Conservation (phyloP, 2,797 vertebrate species). For the Arremon brunneinucha region DNA sequence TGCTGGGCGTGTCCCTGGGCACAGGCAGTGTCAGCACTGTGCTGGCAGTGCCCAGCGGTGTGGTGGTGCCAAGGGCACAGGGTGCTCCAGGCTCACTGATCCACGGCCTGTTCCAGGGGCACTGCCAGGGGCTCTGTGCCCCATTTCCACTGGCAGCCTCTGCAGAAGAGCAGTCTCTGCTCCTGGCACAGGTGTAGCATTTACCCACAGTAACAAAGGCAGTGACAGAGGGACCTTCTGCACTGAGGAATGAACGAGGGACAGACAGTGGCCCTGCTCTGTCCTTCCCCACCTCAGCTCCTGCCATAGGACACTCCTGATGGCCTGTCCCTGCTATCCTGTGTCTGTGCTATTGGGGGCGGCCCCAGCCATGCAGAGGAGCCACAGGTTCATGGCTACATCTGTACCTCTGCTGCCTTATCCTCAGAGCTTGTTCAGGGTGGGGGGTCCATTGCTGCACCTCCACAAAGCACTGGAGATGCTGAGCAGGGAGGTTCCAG, state of each 20-base stretch:
- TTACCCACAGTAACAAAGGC: neutral
- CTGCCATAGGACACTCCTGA: rapidly evolving
- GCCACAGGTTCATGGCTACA: neutral
- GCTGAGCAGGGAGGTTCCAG: neutral
- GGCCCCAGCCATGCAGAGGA: neutral
- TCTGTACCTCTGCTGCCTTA: neutral
- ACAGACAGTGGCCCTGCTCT: neutral
- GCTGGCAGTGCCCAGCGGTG: neutral
- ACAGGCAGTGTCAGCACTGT: rapidly evolving
- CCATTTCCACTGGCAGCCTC: neutral
- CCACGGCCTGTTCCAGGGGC: neutral
- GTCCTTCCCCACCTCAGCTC: rapidly evolving
- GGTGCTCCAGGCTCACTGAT: neutral
- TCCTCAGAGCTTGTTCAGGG: rapidly evolving
- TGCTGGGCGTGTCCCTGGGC: neutral
- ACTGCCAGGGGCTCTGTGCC: neutral
- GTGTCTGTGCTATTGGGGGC: neutral
- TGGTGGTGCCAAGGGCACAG: neutral
- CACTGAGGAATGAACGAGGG: neutral
- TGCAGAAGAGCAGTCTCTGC: neutral
- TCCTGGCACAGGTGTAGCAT: neutral
- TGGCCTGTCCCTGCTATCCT: neutral
- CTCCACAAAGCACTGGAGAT: neutral
- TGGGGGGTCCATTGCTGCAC: neutral
- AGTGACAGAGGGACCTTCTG: neutral